Evolutionary conservation across 2,797 vertebrate genomes (phyloP).

Genomic region (Cyprinodon diabolis): DNA sequence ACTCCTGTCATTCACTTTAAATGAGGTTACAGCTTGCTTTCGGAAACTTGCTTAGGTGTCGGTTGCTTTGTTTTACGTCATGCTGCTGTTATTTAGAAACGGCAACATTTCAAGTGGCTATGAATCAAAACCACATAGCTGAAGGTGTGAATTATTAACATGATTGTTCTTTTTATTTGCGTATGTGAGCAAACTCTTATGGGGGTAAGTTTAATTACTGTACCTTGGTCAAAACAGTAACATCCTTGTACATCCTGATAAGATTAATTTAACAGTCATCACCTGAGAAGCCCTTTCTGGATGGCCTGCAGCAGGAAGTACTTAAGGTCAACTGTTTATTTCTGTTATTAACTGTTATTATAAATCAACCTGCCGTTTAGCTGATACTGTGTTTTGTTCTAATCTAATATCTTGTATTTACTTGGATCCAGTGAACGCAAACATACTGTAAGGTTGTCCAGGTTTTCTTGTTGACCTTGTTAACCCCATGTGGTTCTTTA

Average conservation of each 20-base stretch:
- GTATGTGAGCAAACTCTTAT: background rate
- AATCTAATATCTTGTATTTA: conserved; percentile 7
- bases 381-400: background rate
- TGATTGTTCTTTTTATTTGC: background rate
- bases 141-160: background rate
- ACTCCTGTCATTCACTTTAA: background rate
- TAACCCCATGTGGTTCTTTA: background rate
- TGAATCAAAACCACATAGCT: background rate
- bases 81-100: background rate
- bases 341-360: too few species aligned
- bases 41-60: background rate
- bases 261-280: background rate
- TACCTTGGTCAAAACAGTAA: background rate
- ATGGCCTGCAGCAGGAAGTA: too few species aligned
- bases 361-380: background rate
- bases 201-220: background rate
- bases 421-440: background rate
- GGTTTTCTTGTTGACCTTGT: background rate
- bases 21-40: background rate
- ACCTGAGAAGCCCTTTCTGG: background rate
- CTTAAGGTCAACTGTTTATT: background rate
- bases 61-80: background rate
- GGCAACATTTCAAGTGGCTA: background rate
- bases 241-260: background rate
- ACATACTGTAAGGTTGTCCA: background rate